Base-by-base conservation (phyloP, 2,888 invertebrate species). In the Celastrina argiolus region DNA sequence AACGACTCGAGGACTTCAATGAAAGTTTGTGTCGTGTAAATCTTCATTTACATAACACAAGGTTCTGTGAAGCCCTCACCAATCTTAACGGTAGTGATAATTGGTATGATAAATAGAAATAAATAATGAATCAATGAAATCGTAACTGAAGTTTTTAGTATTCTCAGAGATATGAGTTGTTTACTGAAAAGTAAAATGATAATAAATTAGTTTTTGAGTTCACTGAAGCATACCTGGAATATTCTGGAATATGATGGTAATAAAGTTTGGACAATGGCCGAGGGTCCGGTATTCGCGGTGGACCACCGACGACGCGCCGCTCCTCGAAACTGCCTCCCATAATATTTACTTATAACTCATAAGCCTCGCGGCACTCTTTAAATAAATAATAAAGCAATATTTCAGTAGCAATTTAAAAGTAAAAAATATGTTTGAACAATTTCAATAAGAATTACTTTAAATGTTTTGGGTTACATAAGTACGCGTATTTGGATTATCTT, bases 251-350 rank as follows among this genome's bases (percentile, higher is more conserved):
- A 51, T 77, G 78, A 45, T 78, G 70, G 71, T 81, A 82, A 82
- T 84, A 84, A 86, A 84, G 80, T 82, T 80, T 81, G 84, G 82
- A 87, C 85, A 84, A 83, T 84, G 80, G 77, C 68, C 71, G 76
- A 73, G 75, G 77, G 71, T 51, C 51, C 75, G 70, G 74, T 83
- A 84, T 87, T 87, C 85, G 85, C 82, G 80, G 82, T 75, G 76
- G 88, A 86, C 87, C 87, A 88, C 88, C 88, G 78, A 79, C 81
- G 82, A 74, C 67, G 85, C 72, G 71, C 74, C 71, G 70, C 74
- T 71, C 70, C 73, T 73, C 71, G 71, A 36, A n/a, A 59, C 64
- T 34, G 74, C 71, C 71, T 73, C 73, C 69, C 71, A 74, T 69
- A 74, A 74, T 71, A 74, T 75, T 74, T 74, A 75, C 70, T 61